Conservation (phyloP, 2,888 invertebrate genomes). For the Tridacna gigas region DNA sequence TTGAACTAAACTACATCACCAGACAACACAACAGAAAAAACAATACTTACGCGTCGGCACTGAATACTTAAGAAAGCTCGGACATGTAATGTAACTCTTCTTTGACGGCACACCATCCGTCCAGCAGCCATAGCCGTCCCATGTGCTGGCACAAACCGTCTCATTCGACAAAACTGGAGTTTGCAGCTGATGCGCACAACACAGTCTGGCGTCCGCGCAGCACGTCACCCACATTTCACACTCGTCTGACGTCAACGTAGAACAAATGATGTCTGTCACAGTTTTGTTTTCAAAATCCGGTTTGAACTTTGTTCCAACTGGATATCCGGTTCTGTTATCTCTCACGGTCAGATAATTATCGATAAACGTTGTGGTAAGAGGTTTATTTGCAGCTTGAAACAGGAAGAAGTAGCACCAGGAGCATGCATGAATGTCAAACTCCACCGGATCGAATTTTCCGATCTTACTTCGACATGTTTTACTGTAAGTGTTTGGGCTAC, state of each 20-base stretch:
- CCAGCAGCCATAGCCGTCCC: conserved; percentile 60
- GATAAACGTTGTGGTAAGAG: neutral
- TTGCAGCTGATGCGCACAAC: conserved; percentile 29
- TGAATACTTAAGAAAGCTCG: conserved; percentile 44
- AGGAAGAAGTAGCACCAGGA: conserved; percentile 54
- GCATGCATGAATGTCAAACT: conserved; percentile 43
- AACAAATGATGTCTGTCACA: conserved; percentile 29
- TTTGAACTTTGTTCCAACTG: conserved; percentile 22
- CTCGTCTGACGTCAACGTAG: conserved; percentile 38
- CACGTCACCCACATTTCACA: conserved; percentile 52
- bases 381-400: conserved; percentile 24
- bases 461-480: conserved; percentile 43
- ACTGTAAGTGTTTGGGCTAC: neutral
- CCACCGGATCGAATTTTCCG: conserved; percentile 23
- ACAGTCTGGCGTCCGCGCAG: conserved; percentile 35
- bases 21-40: too few relatives aligned
- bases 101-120: conserved; percentile 29
- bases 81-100: conserved; percentile 45
- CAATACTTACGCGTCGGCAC: conserved; percentile 54
- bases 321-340: conserved; percentile 32
- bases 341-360: conserved; percentile 15
- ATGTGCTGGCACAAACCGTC: conserved; percentile 34
- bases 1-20: too few relatives aligned
- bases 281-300: conserved; percentile 41
- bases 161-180: neutral